Percentiles rank a stretch among this genome's conserved stretches.
phyloP scores from a whole-genome alignment of 1,140 invertebrate species.

The Cydia pomonella region DNA sequence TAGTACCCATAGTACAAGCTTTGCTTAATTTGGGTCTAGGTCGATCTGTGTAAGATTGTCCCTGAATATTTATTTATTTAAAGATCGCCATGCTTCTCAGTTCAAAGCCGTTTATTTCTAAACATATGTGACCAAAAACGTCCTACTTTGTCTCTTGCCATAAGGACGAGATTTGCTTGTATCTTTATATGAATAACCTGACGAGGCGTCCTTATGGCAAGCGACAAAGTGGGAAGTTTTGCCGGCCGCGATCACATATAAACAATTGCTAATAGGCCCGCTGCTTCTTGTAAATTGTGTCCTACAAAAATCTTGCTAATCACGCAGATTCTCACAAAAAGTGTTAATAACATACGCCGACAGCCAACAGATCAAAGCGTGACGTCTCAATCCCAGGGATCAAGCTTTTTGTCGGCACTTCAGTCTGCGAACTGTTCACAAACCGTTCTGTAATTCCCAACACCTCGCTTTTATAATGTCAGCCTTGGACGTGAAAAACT shows the following conservation, averaged over 20 bases:
- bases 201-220: too few species aligned
- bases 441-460: neutral
- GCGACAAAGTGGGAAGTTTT: too few species aligned
- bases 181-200: too few species aligned
- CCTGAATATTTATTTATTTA: too few species aligned
- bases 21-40: too few species aligned
- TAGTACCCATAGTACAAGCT: too few species aligned
- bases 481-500: neutral
- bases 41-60: too few species aligned
- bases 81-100: too few species aligned
- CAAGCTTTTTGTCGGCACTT: slow-evolving; percentile 6
- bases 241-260: too few species aligned
- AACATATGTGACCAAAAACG: too few species aligned
- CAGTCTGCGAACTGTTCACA: neutral
- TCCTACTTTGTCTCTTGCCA: too few species aligned
- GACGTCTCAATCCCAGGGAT: slow-evolving; percentile 10
- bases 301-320: neutral
- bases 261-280: neutral
- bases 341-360: slow-evolving; percentile 13
- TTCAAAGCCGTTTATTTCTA: neutral
- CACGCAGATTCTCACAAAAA: neutral
- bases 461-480: neutral
- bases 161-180: too few species aligned
- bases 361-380: slow-evolving; percentile 3
- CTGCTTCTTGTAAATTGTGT: neutral